These are phyloP conservation scores for Hippoglossus stenolepis DNA, from an alignment of 2,113 vertebrate genomes.

Conservation along the genomic window DNA sequence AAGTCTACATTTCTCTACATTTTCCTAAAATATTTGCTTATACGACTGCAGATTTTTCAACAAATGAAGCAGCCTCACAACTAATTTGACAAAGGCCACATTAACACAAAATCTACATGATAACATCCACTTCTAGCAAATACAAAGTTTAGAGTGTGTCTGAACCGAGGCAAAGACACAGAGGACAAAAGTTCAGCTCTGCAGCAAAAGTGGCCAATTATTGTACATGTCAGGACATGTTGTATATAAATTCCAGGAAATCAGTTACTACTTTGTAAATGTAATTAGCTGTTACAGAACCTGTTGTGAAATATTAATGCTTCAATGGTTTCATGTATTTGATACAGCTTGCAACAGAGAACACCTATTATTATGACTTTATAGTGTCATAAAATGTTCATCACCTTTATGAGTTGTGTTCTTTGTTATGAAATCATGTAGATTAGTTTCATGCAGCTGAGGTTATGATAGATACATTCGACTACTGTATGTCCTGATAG, in stretches of 20 bases:
- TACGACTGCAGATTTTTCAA: no score
- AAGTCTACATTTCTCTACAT: not conserved
- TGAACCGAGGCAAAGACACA: conserved; percentile 32
- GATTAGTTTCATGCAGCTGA: not conserved
- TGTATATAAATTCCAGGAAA: conserved; percentile 59
- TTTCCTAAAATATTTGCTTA: not conserved
- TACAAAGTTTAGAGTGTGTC: not conserved
- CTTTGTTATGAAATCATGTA: not conserved
- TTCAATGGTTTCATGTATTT: not conserved
- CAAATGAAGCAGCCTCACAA: no score
- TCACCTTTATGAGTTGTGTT: not conserved
- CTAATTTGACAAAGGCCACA: not conserved
- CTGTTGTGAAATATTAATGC: not conserved
- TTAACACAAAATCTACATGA: conserved; percentile 3
- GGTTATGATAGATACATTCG: not conserved
- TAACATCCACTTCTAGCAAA: conserved; percentile 6
- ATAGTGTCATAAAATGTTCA: not conserved
- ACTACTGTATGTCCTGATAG: not conserved
- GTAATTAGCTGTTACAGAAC: conserved; percentile 16
- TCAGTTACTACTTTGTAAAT: conserved; percentile 37
- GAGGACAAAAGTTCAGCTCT: conserved; percentile 75
- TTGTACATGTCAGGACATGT: conserved; percentile 73
- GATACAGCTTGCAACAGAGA: not conserved
- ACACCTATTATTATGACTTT: not conserved
- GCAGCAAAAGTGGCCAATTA: conserved; percentile 70